phyloP scores from a whole-genome alignment of 2,888 invertebrate genomes.

The Lutraria lutraria region DNA sequence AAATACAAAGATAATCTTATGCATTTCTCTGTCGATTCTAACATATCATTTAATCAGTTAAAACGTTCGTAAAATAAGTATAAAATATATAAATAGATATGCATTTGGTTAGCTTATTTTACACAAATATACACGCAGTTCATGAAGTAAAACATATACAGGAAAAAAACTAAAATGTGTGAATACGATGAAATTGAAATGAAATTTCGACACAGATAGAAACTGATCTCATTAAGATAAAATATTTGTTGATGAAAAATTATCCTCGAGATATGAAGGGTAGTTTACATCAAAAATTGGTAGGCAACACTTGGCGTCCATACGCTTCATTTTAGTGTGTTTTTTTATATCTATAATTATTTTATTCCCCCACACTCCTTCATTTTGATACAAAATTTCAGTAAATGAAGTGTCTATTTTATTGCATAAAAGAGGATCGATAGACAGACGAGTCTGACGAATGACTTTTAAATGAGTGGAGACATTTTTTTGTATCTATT shows the following conservation, averaged over 20 bases:
- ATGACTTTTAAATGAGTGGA: neutral
- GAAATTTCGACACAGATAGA: neutral
- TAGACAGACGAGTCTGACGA: neutral
- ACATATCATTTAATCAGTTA: constrained; percentile 16
- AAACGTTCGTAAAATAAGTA: neutral
- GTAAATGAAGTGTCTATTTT: neutral
- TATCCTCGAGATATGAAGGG: constrained; percentile 7
- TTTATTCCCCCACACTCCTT: neutral
- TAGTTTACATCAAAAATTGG: neutral
- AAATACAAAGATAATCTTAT: neutral
- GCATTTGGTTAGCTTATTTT: neutral
- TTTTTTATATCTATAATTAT: neutral
- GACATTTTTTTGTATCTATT: neutral
- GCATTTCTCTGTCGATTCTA: neutral
- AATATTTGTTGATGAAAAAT: constrained; percentile 42
- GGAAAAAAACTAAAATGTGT: constrained; percentile 9
- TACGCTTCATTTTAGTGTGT: neutral
- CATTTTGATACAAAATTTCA: neutral
- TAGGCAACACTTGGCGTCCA: neutral
- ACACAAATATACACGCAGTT: constrained; percentile 13
- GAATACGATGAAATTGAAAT: constrained; percentile 14
- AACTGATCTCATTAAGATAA: constrained; percentile 49
- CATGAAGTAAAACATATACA: neutral
- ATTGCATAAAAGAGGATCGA: neutral
- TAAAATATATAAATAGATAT: constrained; percentile 13